Base-by-base conservation (phyloP, 2,797 vertebrate genomes). In the Leptoclinus maculatus region DNA sequence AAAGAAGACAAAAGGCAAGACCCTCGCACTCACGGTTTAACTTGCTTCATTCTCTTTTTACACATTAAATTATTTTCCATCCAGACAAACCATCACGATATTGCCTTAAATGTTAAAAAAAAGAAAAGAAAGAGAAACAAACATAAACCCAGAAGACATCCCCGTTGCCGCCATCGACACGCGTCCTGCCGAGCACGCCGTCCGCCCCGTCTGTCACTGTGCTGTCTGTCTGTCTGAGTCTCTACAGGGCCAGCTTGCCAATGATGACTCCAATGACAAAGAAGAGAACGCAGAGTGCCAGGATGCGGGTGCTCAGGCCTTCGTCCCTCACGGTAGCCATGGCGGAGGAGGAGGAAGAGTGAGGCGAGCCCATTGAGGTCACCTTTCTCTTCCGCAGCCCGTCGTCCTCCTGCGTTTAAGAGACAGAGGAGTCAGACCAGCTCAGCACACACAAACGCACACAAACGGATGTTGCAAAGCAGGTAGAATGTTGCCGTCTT, bases 231-330 rank as follows among this genome's bases (percentile, higher is more conserved):
- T 76, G 56, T 88, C 85, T 85, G 83, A 80, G 87, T 89, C 80
- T 84, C 85, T 93, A 98, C 96, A 99, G 96, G 93, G 94, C 95
- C 87, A 98, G 94, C 94, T 97, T 98, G 91, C 97, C 97, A 89
- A 97, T 89, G 94, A 99, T 97, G 93, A 97, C 97, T 76, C 97
- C 97, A 14, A 99, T 94, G 87, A 99, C 96, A 88, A 98, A 98
- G 96, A 98, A 97, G 91, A 99, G 91, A 78, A 99, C 95, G 74
- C 96, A 96, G 83, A 98, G 92, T 2, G 97, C 97, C 36, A 97
- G 95, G 83, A 97, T 87, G 69, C 97, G 95, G 85, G 95, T 93
- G 90, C 94, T 97, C 71, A 97, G 93, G 80, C 96, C 97, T 90
- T 97, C 97, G 0, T 97, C 97, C 93, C 95, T 96, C 86, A 94